A percentile compares a stretch with the other conserved stretches of the same genome.
Conservation (phyloP, 1,140 invertebrate genomes). For the Berghia stephanieae region DNA sequence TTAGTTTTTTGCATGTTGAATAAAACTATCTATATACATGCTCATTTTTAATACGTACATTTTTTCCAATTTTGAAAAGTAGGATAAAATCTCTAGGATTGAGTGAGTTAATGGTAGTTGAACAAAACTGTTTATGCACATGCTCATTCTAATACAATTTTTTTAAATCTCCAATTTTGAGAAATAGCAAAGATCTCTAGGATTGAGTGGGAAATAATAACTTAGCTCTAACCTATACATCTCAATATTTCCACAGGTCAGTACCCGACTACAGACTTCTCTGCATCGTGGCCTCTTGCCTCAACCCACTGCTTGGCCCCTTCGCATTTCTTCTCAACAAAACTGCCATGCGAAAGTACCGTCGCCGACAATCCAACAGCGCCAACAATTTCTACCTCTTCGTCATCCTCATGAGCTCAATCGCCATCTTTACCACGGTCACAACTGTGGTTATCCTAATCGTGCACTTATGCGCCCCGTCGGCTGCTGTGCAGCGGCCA, state of each 20-base stretch:
- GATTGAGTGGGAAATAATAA: no score
- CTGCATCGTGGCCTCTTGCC: background rate
- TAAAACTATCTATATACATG: no score
- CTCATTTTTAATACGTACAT: no score
- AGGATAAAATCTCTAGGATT: no score
- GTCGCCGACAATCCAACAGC: background rate
- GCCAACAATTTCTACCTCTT: conserved; percentile 23
- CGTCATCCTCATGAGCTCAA: conserved; percentile 5
- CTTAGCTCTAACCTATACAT: no score
- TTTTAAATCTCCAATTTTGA: no score
- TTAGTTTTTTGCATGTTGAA: no score
- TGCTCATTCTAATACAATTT: no score
- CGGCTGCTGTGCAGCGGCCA: background rate
- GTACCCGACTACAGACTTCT: conserved; percentile 13
- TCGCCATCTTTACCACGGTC: conserved; percentile 6
- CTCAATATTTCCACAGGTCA: conserved; percentile 1
- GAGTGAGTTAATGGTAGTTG: no score
- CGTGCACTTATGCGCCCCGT: background rate
- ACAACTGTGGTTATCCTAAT: background rate
- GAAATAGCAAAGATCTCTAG: no score
- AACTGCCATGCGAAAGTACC: background rate
- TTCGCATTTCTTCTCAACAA: background rate
- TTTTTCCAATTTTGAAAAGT: no score
- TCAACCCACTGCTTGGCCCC: conserved; percentile 1
- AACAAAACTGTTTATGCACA: no score